phyloP scores from a whole-genome alignment of 2,113 vertebrate genomes.

The Etheostoma spectabile region DNA sequence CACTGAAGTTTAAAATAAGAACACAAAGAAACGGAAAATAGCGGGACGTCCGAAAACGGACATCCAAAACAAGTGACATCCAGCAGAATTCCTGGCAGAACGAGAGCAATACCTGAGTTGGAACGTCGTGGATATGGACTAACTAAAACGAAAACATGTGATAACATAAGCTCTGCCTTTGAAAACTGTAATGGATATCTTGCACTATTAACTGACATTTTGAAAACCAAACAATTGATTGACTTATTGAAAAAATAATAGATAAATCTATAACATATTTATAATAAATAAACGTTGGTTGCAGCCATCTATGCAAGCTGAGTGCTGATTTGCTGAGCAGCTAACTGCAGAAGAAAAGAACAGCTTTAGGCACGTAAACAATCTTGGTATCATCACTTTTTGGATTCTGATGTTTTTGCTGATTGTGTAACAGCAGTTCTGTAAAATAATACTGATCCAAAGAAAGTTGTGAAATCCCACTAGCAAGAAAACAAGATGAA shows the following conservation, averaged over 20 bases:
- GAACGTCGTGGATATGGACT: too few species aligned
- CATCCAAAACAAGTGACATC: too few species aligned
- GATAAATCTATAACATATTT: too few species aligned
- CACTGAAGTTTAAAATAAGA: too few species aligned
- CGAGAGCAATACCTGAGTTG: too few species aligned
- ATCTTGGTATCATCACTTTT: background rate
- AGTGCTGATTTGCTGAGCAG: background rate
- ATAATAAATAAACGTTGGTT: background rate
- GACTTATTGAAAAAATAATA: background rate
- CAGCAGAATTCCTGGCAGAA: too few species aligned
- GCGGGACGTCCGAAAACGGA: too few species aligned
- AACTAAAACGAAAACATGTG: background rate
- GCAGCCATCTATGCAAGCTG: background rate
- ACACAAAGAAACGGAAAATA: too few species aligned
- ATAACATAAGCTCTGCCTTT: background rate
- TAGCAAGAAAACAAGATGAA: background rate
- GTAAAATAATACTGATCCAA: background rate
- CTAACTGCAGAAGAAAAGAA: background rate
- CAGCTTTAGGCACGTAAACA: background rate
- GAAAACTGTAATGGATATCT: background rate
- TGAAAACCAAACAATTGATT: background rate
- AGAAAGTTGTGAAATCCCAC: background rate
- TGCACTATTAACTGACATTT: background rate
- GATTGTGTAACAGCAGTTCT: conserved; percentile 10
- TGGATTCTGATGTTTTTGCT: background rate